Percentiles rank a stretch among this genome's conserved stretches.
Evolutionary conservation across 1,140 invertebrate genomes (phyloP).

Genomic region (Branchinecta lindahli): DNA sequence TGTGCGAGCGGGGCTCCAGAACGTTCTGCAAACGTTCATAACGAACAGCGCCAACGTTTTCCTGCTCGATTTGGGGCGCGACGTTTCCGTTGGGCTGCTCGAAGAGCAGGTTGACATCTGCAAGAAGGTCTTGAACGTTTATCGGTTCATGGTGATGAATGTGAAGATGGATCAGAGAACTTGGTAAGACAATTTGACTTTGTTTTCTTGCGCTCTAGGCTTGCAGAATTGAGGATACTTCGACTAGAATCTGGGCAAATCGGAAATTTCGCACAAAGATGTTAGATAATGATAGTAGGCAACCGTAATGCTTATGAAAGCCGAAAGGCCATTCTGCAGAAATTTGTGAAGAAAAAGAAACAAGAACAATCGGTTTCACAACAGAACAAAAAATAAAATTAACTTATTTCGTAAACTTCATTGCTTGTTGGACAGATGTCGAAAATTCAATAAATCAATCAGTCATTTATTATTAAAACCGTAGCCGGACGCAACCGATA

Average conservation of each 20-base stretch:
- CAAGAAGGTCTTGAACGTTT: slow-evolving; percentile 89
- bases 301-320: too few relatives aligned
- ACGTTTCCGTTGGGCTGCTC: slow-evolving; percentile 32
- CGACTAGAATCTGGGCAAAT: neutral
- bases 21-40: slow-evolving; percentile 81
- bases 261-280: too few relatives aligned
- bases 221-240: neutral
- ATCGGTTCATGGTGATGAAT: slow-evolving; percentile 94
- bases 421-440: too few relatives aligned
- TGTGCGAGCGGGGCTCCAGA: slow-evolving; percentile 37
- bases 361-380: too few relatives aligned
- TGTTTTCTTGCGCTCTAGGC: slow-evolving; percentile 22
- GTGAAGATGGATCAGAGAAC: slow-evolving; percentile 76
- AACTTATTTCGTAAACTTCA: too few relatives aligned
- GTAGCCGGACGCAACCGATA: too few relatives aligned
- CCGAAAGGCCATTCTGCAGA: too few relatives aligned
- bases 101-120: slow-evolving; percentile 92
- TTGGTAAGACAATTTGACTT: slow-evolving; percentile 44
- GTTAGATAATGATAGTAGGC: too few relatives aligned
- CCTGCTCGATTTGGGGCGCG: slow-evolving; percentile 37
- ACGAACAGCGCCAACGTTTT: slow-evolving; percentile 92
- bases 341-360: too few relatives aligned
- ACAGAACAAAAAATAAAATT: too few relatives aligned
- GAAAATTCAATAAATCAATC: too few relatives aligned
- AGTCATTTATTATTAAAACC: too few relatives aligned